Base-by-base conservation (phyloP, 2,888 invertebrate genomes). In the Scaeva pyrastri region DNA sequence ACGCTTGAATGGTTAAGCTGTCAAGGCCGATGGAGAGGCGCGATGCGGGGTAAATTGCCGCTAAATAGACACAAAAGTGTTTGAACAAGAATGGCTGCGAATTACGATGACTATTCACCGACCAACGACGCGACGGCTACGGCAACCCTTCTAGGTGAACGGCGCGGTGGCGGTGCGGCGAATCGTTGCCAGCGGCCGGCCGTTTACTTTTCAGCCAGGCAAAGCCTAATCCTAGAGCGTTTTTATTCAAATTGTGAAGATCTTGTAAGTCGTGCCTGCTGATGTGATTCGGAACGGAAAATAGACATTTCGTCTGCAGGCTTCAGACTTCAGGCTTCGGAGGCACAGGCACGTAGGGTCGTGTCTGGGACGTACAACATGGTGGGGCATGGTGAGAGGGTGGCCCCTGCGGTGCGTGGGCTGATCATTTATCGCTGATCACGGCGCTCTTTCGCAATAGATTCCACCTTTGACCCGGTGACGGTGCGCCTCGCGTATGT, bases 381-480 rank as follows among this genome's bases (percentile, higher is more conserved):
- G 56, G 68, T 64, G n/a, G 64, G 64, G 74, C 60, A 56, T 64
- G 66, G 74, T 66, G 73, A 74, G 74, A 75, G 68, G 72, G 64
- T 64, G 68, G 72, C 72, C 73, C 81, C 85, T 73, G 76, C 26
- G 43, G 82, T 86, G 86, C 86, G 86, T 86, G 86, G 86, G 86
- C 48, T 77, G 82, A 82, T 78, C 73, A 73, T 60, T 60, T 14
- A 60, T 60, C 41, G 60, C 60, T 60, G 60, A 60, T 60, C 60
- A 60, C 58, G 39, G 55, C 72, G 10, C 73, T 77, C 82, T 86
- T 85, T 86, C 74, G 86, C 86, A 86, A 86, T 86, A 86, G 86
- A 86, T 74, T 77, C 16, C 82, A 86, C 86, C 86, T 86, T 71
- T 86, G 86, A 86, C 82, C 86, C 68, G 78, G 62, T 82, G 70